Evolutionary conservation across 2,888 invertebrate species (phyloP), one percentile per base, ranked within the genome.

Genomic region (Boloria selene): DNA sequence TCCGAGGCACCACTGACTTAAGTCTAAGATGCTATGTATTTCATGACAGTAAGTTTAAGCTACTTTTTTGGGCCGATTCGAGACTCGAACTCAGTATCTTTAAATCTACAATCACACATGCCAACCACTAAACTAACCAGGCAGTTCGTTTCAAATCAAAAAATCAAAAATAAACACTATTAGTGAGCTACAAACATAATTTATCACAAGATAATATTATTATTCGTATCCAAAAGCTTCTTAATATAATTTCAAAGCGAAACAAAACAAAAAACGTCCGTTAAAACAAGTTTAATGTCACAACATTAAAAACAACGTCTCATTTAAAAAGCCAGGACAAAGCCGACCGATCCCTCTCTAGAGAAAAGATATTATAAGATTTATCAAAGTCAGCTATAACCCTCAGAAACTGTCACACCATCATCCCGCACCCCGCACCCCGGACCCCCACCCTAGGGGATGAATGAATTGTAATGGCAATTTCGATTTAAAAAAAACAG

Each of bases 331-430:
- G 53, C 56, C 58, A 51, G 61, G 55, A 61, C 61, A 59, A 67
- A 59, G 67, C 64, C 52, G n/a, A 22, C 49, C 64, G 49, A 50
- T 42, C 42, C 56, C 17, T 55, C 68, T 61, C 62, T 45, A 51
- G 61, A 54, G 68, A 52, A 63, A 62, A 69, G 70, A 69, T 71
- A 70, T 72, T 70, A 72, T 56, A 63, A 74, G 70, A 74, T 73
- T 70, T 71, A 73, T 74, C 71, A 74, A 74, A 73, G 71, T 72
- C 73, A 68, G 65, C 62, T 52, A 65, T 54, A 54, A 16, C 60
- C 47, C 60, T 47, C 53, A 59, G 64, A 64, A 65, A 66, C 65
- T 64, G 72, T 71, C 71, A 64, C 67, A 61, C 72, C 71, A 71
- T 71, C 70, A 67, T 58, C 51, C 50, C 31, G 4, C 18, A 13